Evolutionary conservation across 92 coral and sea anemone genomes (phyloP).

Genomic region (Metridium senile): DNA sequence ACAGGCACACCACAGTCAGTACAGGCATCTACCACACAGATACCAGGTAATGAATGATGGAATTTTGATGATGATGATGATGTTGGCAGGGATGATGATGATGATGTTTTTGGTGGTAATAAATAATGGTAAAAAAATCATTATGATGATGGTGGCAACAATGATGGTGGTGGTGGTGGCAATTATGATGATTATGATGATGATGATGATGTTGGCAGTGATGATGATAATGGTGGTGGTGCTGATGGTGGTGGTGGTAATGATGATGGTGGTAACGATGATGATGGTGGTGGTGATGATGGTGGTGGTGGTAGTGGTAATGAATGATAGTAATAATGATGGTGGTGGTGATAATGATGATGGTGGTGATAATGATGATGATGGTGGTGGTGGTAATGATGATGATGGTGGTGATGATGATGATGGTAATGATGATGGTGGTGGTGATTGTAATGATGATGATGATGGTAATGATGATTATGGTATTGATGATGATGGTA

Average conservation of each 20-base stretch:
- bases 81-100: neutral
- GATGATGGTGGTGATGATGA: neutral
- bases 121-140: too few relatives aligned
- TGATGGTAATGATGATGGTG: neutral
- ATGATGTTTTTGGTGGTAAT: neutral
- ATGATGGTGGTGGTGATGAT: neutral
- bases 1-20: neutral
- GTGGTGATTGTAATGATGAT: neutral
- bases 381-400: slow-evolving; percentile 1
- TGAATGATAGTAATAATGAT: neutral
- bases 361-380: neutral
- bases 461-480: neutral
- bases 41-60: too few relatives aligned
- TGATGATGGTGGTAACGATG: neutral
- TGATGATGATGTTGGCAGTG: slow-evolving; percentile 3
- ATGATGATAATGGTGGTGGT: slow-evolving; percentile 3
- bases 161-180: neutral
- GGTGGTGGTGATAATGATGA: slow-evolving; percentile 14
- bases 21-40: neutral
- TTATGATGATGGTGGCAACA: neutral
- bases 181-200: neutral
- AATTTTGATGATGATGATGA: too few relatives aligned
- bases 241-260: slow-evolving; percentile 9
- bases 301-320: slow-evolving; percentile 4
- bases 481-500: neutral